Base-by-base conservation (phyloP, 2,113 vertebrate genomes). In the Sander lucioperca region DNA sequence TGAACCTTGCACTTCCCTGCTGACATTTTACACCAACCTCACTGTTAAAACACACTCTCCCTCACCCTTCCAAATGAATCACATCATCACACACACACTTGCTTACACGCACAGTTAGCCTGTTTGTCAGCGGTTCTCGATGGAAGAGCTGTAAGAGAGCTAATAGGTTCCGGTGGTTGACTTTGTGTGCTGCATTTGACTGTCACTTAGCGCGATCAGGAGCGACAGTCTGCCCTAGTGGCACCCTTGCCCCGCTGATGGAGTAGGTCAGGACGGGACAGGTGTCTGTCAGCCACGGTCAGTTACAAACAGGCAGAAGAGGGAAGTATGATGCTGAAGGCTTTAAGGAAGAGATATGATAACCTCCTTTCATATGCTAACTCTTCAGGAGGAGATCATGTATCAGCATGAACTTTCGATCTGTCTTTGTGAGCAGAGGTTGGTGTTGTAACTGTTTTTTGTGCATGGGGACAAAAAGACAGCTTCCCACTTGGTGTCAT, bases 1-100 rank as follows among this genome's bases (percentile, higher is more conserved):
- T 86, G 89, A 93, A 90, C 91, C 79, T 84, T 63, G 51, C 53
- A 16, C 82, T 50, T 67, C 74, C 71, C 66, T 25, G 23, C 82
- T 82, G 89, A 89, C 88, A 91, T 86, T 88, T 89, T 21, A 57
- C 79, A 83, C 84, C 66, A 48, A 11, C 27, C 57, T 19, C 2
- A 4, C 7, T 4, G 70, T 61, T 59, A 30, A 75, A 12, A 53
- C 72, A 53, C 76, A 39, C 25, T 51, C 70, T 53, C 54, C 56
- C 65, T 71, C 69, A 18, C 65, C 30, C 9, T 47, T 77, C 62
- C 62, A 10, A 83, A 65, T 72, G 56, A 72, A 83, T 80, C 84
- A 58, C 87, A 77, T 82, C 63, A 77, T 54, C 39, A 23, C 75
- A 63, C 77, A 39, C 30, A 6, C 39, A 23, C 56, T 43, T 43